phyloP scores from a whole-genome alignment of 2,888 invertebrate genomes.

The Melitaea athalia region DNA sequence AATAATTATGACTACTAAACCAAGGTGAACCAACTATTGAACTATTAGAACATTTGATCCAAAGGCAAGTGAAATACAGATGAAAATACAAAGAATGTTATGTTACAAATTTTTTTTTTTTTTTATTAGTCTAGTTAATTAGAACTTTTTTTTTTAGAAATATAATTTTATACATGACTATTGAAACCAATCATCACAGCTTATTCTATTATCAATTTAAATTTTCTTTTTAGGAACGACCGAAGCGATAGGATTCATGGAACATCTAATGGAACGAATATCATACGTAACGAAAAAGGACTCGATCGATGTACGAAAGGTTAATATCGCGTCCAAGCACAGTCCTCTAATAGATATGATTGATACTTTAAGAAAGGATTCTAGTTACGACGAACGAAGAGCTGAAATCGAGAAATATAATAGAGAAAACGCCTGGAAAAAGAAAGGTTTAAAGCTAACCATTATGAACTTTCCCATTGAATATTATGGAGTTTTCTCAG shows the following conservation, averaged over 20 bases:
- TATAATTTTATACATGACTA: too few relatives aligned
- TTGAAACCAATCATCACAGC: too few relatives aligned
- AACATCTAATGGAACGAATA: slow-evolving; percentile 87
- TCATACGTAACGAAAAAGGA: slow-evolving; percentile 80
- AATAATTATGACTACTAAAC: too few relatives aligned
- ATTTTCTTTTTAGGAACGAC: slow-evolving; percentile 65
- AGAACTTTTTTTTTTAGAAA: too few relatives aligned
- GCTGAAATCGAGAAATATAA: slow-evolving; percentile 81
- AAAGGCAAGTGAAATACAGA: too few relatives aligned
- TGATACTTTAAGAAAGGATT: slow-evolving; percentile 79
- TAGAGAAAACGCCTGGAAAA: slow-evolving; percentile 87
- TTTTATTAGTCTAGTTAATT: too few relatives aligned
- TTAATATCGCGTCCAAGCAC: slow-evolving; percentile 72
- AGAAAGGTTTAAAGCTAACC: slow-evolving; percentile 84
- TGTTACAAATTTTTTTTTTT: too few relatives aligned
- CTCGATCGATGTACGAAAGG: slow-evolving; percentile 80
- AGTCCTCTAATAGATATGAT: slow-evolving; percentile 73
- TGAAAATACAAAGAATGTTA: too few relatives aligned
- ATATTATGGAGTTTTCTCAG: slow-evolving; percentile 79
- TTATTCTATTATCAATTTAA: not conserved
- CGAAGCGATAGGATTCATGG: slow-evolving; percentile 82
- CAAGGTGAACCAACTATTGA: too few relatives aligned
- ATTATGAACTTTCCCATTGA: slow-evolving; percentile 85
- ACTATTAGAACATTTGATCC: too few relatives aligned
- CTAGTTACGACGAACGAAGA: slow-evolving; percentile 80